phyloP scores from a whole-genome alignment of 2,888 invertebrate genomes.

The Apantesis nais region DNA sequence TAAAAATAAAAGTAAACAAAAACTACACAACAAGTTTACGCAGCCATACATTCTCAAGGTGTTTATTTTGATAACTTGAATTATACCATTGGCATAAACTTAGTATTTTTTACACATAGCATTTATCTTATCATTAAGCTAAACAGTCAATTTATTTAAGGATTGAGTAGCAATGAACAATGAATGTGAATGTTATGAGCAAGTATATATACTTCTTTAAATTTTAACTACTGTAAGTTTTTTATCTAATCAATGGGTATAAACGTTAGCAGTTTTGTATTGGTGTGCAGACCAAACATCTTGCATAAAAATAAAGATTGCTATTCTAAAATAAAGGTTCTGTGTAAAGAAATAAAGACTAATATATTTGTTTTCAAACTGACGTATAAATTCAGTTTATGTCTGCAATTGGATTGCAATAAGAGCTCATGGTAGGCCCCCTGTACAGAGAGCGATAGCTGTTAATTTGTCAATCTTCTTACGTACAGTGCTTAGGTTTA shows the following conservation, averaged over 20 bases:
- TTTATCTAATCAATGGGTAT: neutral
- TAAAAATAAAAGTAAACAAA: neutral
- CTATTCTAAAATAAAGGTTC: too few species aligned
- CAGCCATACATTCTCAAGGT: neutral
- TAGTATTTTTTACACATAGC: neutral
- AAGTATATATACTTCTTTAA: neutral
- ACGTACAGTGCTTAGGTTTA: neutral
- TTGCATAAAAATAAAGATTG: too few species aligned
- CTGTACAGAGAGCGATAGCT: neutral
- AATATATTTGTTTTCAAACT: too few species aligned
- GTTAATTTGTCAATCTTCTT: neutral
- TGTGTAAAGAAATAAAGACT: too few species aligned
- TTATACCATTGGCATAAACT: neutral
- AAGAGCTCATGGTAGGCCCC: too few species aligned
- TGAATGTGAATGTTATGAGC: neutral
- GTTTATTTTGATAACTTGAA: neutral
- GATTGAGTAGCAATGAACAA: neutral
- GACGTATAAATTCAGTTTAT: too few species aligned
- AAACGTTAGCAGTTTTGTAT: too few species aligned
- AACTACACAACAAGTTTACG: conserved; percentile 1
- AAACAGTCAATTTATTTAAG: neutral
- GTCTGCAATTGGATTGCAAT: too few species aligned
- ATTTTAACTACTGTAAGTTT: neutral
- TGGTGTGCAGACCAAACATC: too few species aligned
- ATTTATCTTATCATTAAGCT: too few species aligned